Percentiles rank a stretch among this genome's conserved stretches.
Evolutionary conservation across 1,140 invertebrate genomes (phyloP).

Genomic region (Pristionchus pacificus): DNA sequence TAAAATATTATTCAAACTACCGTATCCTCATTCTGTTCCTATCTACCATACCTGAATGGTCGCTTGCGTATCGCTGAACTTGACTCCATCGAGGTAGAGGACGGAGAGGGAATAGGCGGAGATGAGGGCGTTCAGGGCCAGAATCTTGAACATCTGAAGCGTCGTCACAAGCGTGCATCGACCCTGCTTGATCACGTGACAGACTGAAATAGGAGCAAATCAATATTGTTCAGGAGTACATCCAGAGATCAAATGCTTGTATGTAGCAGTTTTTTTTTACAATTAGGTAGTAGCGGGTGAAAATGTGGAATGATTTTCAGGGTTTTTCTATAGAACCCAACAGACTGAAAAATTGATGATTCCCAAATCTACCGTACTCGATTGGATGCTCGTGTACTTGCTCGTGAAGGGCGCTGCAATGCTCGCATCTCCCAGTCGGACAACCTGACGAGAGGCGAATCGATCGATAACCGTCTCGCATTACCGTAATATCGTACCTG

Average conservation of each 20-base stretch:
- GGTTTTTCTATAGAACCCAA: background rate
- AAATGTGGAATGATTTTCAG: background rate
- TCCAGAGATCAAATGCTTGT: background rate
- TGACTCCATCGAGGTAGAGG: constrained; percentile 90
- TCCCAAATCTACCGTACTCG: constrained; percentile 66
- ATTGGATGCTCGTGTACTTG: constrained; percentile 89
- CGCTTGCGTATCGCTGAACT: constrained; percentile 93
- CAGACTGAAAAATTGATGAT: background rate
- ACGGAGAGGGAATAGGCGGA: constrained; percentile 97
- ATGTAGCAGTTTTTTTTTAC: background rate
- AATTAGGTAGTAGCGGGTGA: too few species aligned
- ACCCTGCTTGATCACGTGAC: constrained; percentile 97
- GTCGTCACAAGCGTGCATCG: constrained; percentile 97
- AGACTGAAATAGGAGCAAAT: constrained; percentile 68
- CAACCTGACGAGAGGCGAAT: constrained; percentile 61
- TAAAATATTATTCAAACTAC: constrained; percentile 68
- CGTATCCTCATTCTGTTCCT: too few species aligned
- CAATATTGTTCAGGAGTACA: background rate
- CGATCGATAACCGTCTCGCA: background rate
- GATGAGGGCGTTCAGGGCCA: constrained; percentile 95
- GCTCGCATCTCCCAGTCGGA: constrained; percentile 93
- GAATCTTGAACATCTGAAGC: constrained; percentile 99
- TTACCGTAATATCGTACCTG: constrained; percentile 58
- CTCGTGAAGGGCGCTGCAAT: constrained; percentile 99
- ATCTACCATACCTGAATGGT: too few species aligned